Evolutionary conservation across 2,888 invertebrate species (phyloP).

Genomic region (Rhimphoctona megacephalus): DNA sequence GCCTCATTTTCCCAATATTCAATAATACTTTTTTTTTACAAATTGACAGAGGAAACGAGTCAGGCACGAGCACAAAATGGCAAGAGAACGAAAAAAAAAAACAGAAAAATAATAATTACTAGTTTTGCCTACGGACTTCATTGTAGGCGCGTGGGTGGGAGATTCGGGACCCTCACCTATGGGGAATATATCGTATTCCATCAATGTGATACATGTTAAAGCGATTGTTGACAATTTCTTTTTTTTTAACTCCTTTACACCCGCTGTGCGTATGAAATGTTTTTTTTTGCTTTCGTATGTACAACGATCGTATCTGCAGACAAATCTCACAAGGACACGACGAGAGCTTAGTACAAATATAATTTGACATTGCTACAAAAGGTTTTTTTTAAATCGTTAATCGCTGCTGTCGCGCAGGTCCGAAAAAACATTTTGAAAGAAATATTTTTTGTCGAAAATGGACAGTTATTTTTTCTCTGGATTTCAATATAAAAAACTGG

Average conservation of each 20-base stretch:
- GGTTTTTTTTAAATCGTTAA: not conserved
- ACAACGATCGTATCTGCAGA: conserved; percentile 51
- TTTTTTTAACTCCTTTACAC: conserved; percentile 30
- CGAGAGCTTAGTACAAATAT: conserved; percentile 11
- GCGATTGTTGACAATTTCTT: conserved; percentile 48
- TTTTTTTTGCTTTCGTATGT: conserved; percentile 41
- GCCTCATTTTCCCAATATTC: not conserved
- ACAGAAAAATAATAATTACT: conserved; percentile 81
- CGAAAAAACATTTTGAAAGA: not conserved
- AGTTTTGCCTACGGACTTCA: conserved; percentile 80
- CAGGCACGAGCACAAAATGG: conserved; percentile 62
- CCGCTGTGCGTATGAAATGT: conserved; percentile 25
- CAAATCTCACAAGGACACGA: conserved; percentile 37
- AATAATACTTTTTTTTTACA: not conserved
- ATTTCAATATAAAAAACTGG: not conserved
- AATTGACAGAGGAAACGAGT: conserved; percentile 27
- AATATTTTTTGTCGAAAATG: not conserved
- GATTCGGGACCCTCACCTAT: conserved; percentile 81
- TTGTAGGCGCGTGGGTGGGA: conserved; percentile 80
- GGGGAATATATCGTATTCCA: conserved; percentile 73
- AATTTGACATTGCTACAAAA: not conserved
- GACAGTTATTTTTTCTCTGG: not conserved
- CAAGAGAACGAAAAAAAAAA: conserved; percentile 71
- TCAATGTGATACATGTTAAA: conserved; percentile 68
- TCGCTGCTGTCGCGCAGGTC: not conserved